Evolutionary conservation across 2,113 vertebrate species (phyloP).

Genomic region (Telmatochromis sp.): DNA sequence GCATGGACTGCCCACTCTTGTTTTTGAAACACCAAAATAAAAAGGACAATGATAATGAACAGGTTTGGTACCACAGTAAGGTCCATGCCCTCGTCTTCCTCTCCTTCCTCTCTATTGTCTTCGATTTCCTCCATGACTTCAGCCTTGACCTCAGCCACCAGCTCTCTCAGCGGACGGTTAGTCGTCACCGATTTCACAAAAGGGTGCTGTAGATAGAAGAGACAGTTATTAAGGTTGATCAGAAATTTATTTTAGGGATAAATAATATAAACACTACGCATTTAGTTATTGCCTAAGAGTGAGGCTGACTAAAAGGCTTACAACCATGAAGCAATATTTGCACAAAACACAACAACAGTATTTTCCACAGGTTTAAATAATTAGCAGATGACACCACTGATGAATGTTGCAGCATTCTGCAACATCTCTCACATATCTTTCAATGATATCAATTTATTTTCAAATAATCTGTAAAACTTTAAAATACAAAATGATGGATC

Average conservation of each 20-base stretch:
- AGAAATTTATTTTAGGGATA: not conserved
- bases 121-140: constrained; percentile 84
- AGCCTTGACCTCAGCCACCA: constrained; percentile 96
- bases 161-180: constrained; percentile 84
- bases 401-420: not conserved
- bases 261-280: not conserved
- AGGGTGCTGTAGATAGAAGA: constrained; percentile 72
- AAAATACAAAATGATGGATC: not conserved
- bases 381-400: not conserved
- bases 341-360: not conserved
- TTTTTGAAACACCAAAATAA: not conserved
- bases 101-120: constrained; percentile 70
- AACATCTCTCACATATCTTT: not conserved
- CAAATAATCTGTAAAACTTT: not conserved
- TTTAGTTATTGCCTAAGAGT: not conserved
- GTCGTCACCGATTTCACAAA: constrained; percentile 79
- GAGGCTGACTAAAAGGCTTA: not conserved
- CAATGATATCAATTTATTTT: not conserved
- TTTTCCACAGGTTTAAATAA: not conserved
- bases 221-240: not conserved
- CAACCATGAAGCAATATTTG: not conserved
- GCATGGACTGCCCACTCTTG: not conserved
- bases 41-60: not conserved
- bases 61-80: constrained; percentile 43
- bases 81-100: constrained; percentile 65